A percentile compares a stretch with the other conserved stretches of the same genome.
Conservation (phyloP, 2,113 vertebrate genomes). For the Neodontobutis hainanensis region DNA sequence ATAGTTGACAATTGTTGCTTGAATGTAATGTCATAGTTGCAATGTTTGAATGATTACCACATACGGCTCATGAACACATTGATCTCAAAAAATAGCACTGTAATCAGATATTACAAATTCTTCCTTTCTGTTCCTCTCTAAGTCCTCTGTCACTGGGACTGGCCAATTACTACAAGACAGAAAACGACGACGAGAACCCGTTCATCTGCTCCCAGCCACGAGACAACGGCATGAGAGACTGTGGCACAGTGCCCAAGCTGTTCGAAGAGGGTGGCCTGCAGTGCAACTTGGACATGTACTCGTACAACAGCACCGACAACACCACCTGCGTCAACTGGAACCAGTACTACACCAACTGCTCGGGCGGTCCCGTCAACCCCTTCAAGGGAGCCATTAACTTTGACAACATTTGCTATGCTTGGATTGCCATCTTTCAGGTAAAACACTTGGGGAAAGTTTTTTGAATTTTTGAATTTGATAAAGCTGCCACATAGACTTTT, state of each 20-base stretch:
- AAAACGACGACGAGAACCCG: conserved; percentile 95
- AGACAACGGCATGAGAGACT: conserved; percentile 94
- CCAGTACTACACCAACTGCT: conserved; percentile 97
- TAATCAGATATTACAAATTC: not conserved
- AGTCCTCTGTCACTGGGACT: conserved; percentile 85
- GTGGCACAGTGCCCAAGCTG: conserved; percentile 84
- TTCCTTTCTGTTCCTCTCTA: conserved; percentile 13
- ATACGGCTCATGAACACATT: too few species aligned
- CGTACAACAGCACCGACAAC: conserved; percentile 94
- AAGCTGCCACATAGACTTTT: too few species aligned
- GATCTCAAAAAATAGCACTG: too few species aligned
- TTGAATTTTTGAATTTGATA: too few species aligned
- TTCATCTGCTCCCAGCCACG: conserved; percentile 95
- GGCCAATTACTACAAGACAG: conserved; percentile 91
- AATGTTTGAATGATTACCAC: too few species aligned
- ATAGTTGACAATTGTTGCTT: too few species aligned
- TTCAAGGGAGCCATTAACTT: conserved; percentile 99
- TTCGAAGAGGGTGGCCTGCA: conserved; percentile 86
- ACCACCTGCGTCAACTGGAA: conserved; percentile 98
- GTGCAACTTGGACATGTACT: conserved; percentile 86
- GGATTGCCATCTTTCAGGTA: conserved; percentile 99
- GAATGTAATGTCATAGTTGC: too few species aligned
- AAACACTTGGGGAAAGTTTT: not conserved
- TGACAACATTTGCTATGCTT: conserved; percentile 97
- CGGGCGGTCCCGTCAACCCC: conserved; percentile 88